Base-by-base conservation (phyloP, 2,888 invertebrate genomes). In the Bedellia somnulentella region DNA sequence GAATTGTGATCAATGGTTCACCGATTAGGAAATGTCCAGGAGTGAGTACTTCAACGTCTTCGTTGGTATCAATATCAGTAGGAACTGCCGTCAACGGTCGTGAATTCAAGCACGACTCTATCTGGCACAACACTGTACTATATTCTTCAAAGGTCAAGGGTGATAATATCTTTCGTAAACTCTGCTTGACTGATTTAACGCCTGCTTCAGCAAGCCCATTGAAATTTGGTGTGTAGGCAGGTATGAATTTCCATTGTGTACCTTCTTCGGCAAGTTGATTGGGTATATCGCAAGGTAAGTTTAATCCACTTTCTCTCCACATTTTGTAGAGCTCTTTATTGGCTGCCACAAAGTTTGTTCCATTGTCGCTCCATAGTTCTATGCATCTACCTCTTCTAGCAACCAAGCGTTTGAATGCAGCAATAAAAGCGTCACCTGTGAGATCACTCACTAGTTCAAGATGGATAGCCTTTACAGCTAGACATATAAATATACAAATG, bases 51-150 rank as follows among this genome's bases (percentile, higher is more conserved):
- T 24, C 29, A 16, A 34, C 29, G 12, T 32, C 18, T 17, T 30
- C 14, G 12, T 29, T 30, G 11, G n/a, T n/a, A n/a, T n/a, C n/a
- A n/a, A n/a, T n/a, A n/a, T n/a, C n/a, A n/a, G n/a, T n/a, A n/a
- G n/a, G n/a, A 11, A 30, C 26, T 29, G 26, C 23, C 5, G 27
- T 23, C 13, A 38, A 9, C 1, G 42, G 42, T 3, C 45, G 27
- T 2, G 43, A 45, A 33, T 45, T 45, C 1, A 43, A 27, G 22
- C 42, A 42, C 5, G 42, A 41, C 25, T 44, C 42, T 21, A 42
- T 37, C 26, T 44, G 40, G 3, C 29, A 21, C 4, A 37, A 10
- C 4, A 41, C 31, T 0, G 40, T 43, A 5, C 33, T 13, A 5
- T 40, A 13, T 17, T 42, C 41, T 27, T 44, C 41, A 31, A 29